A percentile compares a stretch with the other conserved stretches of the same genome.
phyloP scores from a whole-genome alignment of 2,888 invertebrate species.

The Pemphredon lugubris region DNA sequence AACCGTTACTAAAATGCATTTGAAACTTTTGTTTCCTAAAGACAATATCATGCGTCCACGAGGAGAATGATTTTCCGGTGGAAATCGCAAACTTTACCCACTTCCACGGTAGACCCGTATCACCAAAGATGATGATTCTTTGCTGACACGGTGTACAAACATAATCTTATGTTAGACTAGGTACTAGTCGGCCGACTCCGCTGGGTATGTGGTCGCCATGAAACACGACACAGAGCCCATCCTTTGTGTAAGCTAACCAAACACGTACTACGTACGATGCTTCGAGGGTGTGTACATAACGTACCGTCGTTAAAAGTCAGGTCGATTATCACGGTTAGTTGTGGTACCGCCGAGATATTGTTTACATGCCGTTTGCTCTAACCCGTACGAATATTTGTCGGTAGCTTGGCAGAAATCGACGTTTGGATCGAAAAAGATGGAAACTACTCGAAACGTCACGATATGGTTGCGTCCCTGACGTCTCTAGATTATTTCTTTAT shows the following conservation, averaged over 20 bases:
- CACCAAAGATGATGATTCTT: conserved; percentile 44
- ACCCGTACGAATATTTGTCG: conserved; percentile 15
- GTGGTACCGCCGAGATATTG: conserved; percentile 33
- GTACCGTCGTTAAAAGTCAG: conserved; percentile 37
- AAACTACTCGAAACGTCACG: neutral
- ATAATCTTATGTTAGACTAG: conserved; percentile 48
- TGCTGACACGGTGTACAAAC: conserved; percentile 52
- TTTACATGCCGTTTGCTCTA: conserved; percentile 32
- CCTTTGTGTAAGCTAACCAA: conserved; percentile 65
- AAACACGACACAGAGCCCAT: conserved; percentile 43
- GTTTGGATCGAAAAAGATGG: conserved; percentile 7
- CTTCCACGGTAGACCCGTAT: neutral
- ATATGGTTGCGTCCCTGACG: too few relatives aligned
- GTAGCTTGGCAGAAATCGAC: conserved; percentile 27
- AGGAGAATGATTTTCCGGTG: neutral
- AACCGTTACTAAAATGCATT: too few relatives aligned
- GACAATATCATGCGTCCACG: too few relatives aligned
- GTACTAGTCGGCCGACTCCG: conserved; percentile 44
- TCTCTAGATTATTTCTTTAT: too few relatives aligned
- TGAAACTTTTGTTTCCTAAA: too few relatives aligned
- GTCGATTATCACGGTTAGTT: conserved; percentile 59
- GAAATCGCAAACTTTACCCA: neutral
- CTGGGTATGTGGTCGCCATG: conserved; percentile 50
- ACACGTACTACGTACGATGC: conserved; percentile 38
- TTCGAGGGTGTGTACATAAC: conserved; percentile 19